Base-by-base conservation (phyloP, 2,113 vertebrate species). In the Callorhinus ursinus region DNA sequence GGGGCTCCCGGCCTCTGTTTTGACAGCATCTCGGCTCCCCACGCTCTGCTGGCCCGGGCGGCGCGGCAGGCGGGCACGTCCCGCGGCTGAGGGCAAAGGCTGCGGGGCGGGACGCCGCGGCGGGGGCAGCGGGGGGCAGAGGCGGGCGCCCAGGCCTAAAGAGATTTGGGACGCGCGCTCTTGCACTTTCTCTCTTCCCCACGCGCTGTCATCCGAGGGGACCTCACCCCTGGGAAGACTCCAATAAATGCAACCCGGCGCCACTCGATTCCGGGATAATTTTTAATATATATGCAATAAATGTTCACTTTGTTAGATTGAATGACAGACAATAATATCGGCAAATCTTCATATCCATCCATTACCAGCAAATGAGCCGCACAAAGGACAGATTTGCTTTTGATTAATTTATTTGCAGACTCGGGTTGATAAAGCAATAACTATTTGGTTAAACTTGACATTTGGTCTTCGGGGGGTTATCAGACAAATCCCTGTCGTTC, bases 251-350 rank as follows among this genome's bases (percentile, higher is more conserved):
- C 98, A 99, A 98, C 98, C 99, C 99, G 99, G 99, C 99, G 99
- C 98, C 99, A 99, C 99, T 98, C 99, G 99, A 99, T 99, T 99
- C 99, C 99, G 98, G 99, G 99, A 99, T 99, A 99, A 99, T 99
- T 99, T 99, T 99, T 99, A 99, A 99, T 99, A 99, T 99, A 99
- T 99, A 99, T 99, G 99, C 99, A 99, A 99, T 99, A 99, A 99
- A 99, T 99, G 99, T 99, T 99, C 99, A 99, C 99, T 99, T 99
- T 99, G 99, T 99, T 99, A 99, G 99, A 99, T 99, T 99, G 99
- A 99, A 99, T 99, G 99, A 99, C 99, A 99, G 99, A 99, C 99
- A 99, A 99, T 99, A 99, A 99, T 99, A 99, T 99, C 99, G 99
- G 99, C 99, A 99, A 99, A 99, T 99, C 99, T 99, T 99, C 99